These are phyloP conservation scores for Vollenhovia emeryi DNA, from an alignment of 1,140 invertebrate species.

Conservation along the genomic window DNA sequence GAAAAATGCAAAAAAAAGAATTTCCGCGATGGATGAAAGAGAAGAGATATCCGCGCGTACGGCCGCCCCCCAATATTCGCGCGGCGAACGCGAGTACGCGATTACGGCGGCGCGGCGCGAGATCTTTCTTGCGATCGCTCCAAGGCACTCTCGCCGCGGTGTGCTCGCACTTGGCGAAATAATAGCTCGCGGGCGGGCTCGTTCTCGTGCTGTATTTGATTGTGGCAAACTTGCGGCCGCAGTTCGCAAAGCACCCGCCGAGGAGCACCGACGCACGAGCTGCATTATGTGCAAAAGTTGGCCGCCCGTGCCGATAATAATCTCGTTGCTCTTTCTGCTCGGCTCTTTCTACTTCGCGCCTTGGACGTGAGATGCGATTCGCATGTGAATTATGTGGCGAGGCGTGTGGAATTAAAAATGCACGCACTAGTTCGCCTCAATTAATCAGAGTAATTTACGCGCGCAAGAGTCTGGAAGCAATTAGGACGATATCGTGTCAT, in stretches of 20 bases:
- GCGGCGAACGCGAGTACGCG: constrained; percentile 31
- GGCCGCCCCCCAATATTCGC: constrained; percentile 21
- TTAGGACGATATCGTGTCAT: constrained; percentile 56
- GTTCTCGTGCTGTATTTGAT: constrained; percentile 56
- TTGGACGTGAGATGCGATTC: constrained; percentile 58
- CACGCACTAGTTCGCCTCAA: constrained; percentile 55
- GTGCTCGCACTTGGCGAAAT: constrained; percentile 48
- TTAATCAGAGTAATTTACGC: constrained; percentile 63
- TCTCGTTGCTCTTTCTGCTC: constrained; percentile 54
- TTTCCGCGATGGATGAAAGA: not conserved
- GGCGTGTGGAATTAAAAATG: constrained; percentile 46
- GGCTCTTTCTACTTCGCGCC: constrained; percentile 51
- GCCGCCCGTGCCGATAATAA: constrained; percentile 57
- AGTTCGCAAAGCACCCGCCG: constrained; percentile 49
- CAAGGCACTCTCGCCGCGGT: constrained; percentile 12
- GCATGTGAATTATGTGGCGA: constrained; percentile 37
- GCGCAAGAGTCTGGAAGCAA: constrained; percentile 55
- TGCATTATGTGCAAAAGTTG: constrained; percentile 51
- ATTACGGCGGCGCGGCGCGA: constrained; percentile 9
- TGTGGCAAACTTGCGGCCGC: constrained; percentile 47
- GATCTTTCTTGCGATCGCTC: constrained; percentile 42
- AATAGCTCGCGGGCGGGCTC: constrained; percentile 43
- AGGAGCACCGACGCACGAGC: constrained; percentile 50
- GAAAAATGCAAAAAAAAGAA: constrained; percentile 18
- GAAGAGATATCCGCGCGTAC: not conserved